Base-by-base conservation (phyloP, 2,797 vertebrate species). In the Poecilia velifera region DNA sequence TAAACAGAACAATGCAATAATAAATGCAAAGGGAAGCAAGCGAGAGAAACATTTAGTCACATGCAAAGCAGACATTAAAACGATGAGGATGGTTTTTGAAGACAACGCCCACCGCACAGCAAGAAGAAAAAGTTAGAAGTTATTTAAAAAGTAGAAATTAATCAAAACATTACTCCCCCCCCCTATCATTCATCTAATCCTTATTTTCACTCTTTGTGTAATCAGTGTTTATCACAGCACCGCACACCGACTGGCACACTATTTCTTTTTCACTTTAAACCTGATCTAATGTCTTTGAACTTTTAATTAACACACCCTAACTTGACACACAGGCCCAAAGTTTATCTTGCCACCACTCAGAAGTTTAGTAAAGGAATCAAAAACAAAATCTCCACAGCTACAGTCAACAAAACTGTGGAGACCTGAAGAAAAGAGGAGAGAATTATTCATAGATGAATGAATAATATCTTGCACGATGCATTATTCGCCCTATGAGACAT, bases 11-110 rank as follows among this genome's bases (percentile, higher is more conserved):
- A 59, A 31, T 25, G 39, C 41, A 0, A 70, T 31, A 10, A 43
- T 41, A 28, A 46, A 57, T 4, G 34, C 31, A 9, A 41, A 62
- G 31, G 51, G 55, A 73, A 78, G 72, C n/a, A 7, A 46, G 49
- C 2, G 0, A 28, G 9, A 14, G n/a, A 25, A 28, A 18, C 6
- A 4, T 39, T 71, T 20, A 25, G 18, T 34, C 75, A 71, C 73
- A 14, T 49, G 16, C 0, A 39, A 77, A 9, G 53, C 36, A 18
- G 39, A 71, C 13, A 45, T 28, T n/a, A 46, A 72, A 28, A 8
- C 3, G 3, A 68, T 14, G 13, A 45, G 68, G 14, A 28, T 4
- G 22, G 10, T 45, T 28, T 39, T 53, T 43, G n/a, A 70, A 43
- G 39, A 43, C 41, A 45, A 71, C 66, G 73, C 68, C 57, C 45